Evolutionary conservation across 2,113 vertebrate species (phyloP).

Genomic region (Gymnorhina tibicen): DNA sequence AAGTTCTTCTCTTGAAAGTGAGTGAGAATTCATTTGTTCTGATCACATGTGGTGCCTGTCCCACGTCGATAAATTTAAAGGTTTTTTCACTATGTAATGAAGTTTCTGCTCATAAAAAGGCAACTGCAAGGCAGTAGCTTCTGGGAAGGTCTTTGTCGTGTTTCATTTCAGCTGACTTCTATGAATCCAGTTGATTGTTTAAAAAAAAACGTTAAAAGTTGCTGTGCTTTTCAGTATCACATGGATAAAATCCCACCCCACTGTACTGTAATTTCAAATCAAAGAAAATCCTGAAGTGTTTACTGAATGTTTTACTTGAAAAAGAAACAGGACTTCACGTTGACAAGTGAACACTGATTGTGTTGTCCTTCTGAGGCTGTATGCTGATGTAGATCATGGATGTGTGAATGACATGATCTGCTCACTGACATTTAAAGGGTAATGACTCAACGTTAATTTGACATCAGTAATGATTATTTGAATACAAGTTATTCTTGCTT

Average conservation of each 20-base stretch:
- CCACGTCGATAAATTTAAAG: neutral
- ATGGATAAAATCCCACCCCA: neutral
- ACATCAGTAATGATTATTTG: slow-evolving; percentile 27
- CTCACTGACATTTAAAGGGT: neutral
- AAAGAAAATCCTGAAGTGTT: neutral
- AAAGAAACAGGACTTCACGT: neutral
- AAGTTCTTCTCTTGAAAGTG: neutral
- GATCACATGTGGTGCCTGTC: neutral
- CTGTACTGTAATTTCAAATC: neutral
- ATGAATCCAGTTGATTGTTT: neutral
- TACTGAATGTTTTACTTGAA: neutral
- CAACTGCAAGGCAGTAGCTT: neutral
- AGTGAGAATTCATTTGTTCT: neutral
- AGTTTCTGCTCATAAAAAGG: neutral
- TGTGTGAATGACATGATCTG: neutral
- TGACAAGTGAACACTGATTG: neutral
- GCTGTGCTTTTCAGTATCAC: neutral
- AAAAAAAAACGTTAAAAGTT: neutral
- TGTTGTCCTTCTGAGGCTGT: neutral
- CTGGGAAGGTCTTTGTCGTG: neutral
- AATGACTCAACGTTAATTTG: slow-evolving; percentile 28
- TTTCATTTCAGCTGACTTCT: neutral
- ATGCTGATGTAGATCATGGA: neutral
- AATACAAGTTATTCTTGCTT: slow-evolving; percentile 24
- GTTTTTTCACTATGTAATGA: neutral